These are phyloP conservation scores for Porites cylindrica DNA, from an alignment of 92 coral and sea anemone genomes.

Conservation along the genomic window DNA sequence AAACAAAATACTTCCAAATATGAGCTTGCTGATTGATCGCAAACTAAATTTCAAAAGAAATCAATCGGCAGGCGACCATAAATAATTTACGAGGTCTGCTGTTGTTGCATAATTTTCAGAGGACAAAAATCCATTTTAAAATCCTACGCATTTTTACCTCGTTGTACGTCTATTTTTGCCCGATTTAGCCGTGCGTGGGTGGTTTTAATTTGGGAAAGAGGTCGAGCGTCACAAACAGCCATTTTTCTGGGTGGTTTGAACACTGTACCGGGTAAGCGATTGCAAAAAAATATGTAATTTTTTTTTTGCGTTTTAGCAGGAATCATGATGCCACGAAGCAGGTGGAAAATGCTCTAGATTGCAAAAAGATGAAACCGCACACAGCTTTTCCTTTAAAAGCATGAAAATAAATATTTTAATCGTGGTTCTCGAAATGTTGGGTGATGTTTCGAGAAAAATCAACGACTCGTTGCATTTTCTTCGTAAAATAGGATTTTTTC, in stretches of 20 bases:
- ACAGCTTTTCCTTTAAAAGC: conserved; percentile 42
- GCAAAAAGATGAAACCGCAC: conserved; percentile 53
- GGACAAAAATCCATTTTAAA: conserved; percentile 41
- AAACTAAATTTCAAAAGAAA: conserved; percentile 46
- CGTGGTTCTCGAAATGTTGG: conserved; percentile 1
- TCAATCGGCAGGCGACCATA: conserved; percentile 49
- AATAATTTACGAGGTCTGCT: conserved; percentile 42
- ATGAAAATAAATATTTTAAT: conserved; percentile 8
- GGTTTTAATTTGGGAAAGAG: conserved; percentile 24
- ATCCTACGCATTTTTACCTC: conserved; percentile 27
- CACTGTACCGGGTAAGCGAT: conserved; percentile 40
- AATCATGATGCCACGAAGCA: conserved; percentile 7
- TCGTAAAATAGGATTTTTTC: not conserved
- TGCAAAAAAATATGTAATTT: conserved; percentile 15
- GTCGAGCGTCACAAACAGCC: conserved; percentile 27
- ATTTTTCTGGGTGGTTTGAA: conserved; percentile 52
- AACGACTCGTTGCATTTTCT: not conserved
- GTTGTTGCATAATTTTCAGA: conserved; percentile 45
- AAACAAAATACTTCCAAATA: conserved; percentile 42
- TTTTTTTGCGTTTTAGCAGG: conserved; percentile 35
- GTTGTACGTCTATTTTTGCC: conserved; percentile 44
- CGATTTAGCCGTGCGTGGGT: conserved; percentile 50
- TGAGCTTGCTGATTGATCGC: conserved; percentile 47
- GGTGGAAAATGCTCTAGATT: conserved; percentile 55
- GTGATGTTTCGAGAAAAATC: not conserved